Evolutionary conservation across 2,797 vertebrate genomes (phyloP), one percentile per base, ranked within the genome.

Genomic region (Sebastes iracundus): DNA sequence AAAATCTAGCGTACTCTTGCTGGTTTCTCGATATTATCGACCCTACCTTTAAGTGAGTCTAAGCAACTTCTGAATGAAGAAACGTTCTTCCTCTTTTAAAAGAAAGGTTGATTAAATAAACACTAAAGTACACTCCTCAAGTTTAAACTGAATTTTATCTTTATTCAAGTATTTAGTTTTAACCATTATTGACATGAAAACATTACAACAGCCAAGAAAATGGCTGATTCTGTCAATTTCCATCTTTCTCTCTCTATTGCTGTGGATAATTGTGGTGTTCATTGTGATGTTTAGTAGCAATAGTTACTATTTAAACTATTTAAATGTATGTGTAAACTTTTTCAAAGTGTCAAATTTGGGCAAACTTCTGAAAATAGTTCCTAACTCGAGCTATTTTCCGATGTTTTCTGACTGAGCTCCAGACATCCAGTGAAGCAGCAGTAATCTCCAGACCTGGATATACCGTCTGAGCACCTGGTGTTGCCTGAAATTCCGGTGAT

Each of bases 391-490:
- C 27, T 32, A 16, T 12, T 68, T 79, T 30, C 28, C 22, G 22
- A 64, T 8, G 49, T 68, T 73, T 76, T 55, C 38, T 46, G 27
- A 62, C 66, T 38, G 75, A 69, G 55, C 70, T 56, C 3, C 75
- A 61, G 61, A 38, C 71, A 28, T 11, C 5, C 58, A 2, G 52
- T 27, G 78, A 79, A 67, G 75, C 42, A 61, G 70, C 79, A 46
- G 69, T 38, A 63, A 77, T 79, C 53, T 77, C 38, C 62, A 75
- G 61, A 73, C 65, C 79, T 66, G 46, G 9, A 42, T 30, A 6
- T 38, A 30, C 65, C 3, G 59, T 62, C 69, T 70, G 49, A 87
- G 78, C 91, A 92, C 87, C 93, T 92, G 89, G 89, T 35, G 79
- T 59, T 75, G 68, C 75, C 87, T 81, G 83, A 86, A 88, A 77